Evolutionary conservation across 2,113 vertebrate genomes (phyloP).

Genomic region (Caretta caretta): DNA sequence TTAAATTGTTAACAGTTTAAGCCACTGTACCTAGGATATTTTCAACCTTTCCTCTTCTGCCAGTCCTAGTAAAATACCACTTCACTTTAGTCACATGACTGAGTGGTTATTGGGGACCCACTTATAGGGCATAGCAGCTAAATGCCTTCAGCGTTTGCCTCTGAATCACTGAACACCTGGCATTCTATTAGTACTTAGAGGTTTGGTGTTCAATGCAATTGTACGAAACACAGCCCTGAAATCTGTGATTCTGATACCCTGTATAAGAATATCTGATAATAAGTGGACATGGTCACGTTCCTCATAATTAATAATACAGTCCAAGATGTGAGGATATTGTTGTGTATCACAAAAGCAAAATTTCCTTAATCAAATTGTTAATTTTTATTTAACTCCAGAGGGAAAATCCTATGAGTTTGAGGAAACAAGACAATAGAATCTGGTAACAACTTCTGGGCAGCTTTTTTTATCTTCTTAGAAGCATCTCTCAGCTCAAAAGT

Average conservation of each 20-base stretch:
- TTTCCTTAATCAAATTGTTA: neutral
- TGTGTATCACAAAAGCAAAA: accelerated
- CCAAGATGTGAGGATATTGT: neutral
- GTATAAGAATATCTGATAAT: neutral
- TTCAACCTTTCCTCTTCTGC: neutral
- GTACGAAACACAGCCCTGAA: neutral
- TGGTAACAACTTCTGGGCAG: neutral
- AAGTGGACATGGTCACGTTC: neutral
- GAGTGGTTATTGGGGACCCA: neutral
- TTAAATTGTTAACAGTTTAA: neutral
- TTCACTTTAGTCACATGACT: neutral
- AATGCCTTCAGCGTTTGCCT: neutral
- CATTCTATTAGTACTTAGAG: neutral
- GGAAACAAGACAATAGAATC: slow-evolving; percentile 10
- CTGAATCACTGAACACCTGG: neutral
- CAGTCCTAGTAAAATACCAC: too few species aligned
- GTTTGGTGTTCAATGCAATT: neutral
- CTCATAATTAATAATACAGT: neutral
- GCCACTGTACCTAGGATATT: neutral
- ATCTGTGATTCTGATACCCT: neutral
- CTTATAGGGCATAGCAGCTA: neutral
- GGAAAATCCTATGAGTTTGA: slow-evolving; percentile 26
- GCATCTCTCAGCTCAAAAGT: neutral
- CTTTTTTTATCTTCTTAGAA: slow-evolving; percentile 16
- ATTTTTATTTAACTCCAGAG: slow-evolving; percentile 1